phyloP scores from a whole-genome alignment of 2,888 invertebrate species.

The Zeuzera pyrina region DNA sequence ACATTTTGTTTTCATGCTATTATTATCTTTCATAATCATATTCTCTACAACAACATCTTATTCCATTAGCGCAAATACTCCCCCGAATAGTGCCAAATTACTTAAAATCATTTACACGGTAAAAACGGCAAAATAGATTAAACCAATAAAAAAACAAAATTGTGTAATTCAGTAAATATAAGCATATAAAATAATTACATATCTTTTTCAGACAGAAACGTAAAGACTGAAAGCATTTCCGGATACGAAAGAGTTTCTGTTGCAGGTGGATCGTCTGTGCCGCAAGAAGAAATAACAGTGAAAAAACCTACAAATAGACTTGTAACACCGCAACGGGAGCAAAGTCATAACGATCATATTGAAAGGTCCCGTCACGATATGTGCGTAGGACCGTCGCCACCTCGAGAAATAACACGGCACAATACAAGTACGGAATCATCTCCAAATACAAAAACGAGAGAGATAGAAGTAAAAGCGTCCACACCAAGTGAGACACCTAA shows the following conservation, averaged over 20 bases:
- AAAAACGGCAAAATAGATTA: too few species aligned
- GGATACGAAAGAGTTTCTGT: slow-evolving; percentile 67
- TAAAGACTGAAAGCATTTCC: too few species aligned
- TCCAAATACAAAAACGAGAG: slow-evolving; percentile 22
- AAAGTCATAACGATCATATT: slow-evolving; percentile 15
- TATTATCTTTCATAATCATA: too few species aligned
- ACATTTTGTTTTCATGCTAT: too few species aligned
- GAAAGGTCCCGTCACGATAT: slow-evolving; percentile 37
- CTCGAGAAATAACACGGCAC: slow-evolving; percentile 30
- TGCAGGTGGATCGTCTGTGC: slow-evolving; percentile 77
- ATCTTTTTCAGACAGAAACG: too few species aligned
- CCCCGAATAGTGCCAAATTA: too few species aligned
- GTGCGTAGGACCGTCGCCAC: slow-evolving; percentile 57
- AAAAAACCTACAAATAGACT: slow-evolving; percentile 30
- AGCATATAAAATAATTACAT: too few species aligned
- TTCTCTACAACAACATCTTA: too few species aligned
- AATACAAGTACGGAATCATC: slow-evolving; percentile 21
- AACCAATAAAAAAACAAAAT: too few species aligned
- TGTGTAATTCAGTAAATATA: too few species aligned
- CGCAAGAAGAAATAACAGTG: slow-evolving; percentile 45
- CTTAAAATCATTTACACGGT: too few species aligned
- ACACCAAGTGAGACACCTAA: slow-evolving; percentile 19
- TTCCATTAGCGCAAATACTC: too few species aligned
- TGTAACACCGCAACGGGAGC: slow-evolving; percentile 62
- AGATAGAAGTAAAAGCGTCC: slow-evolving; percentile 17